A percentile compares a stretch with the other conserved stretches of the same genome.
Conservation (phyloP, 2,797 vertebrate species). For the Parauchenoglanis punctatus region DNA sequence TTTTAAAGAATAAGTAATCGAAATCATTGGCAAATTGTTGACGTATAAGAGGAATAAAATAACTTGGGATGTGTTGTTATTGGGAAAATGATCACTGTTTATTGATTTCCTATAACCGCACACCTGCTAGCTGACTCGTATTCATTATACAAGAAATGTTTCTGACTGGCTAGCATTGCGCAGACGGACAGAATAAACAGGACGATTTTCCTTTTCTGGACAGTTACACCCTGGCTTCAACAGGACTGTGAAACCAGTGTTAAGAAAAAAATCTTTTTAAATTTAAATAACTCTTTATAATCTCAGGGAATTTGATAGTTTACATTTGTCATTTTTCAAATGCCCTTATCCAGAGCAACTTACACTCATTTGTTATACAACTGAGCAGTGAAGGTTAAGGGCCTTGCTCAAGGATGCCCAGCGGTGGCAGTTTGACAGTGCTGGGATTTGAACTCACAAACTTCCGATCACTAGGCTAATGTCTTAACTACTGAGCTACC, state of each 20-base stretch:
- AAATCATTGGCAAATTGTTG: not conserved
- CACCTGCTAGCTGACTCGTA: not conserved
- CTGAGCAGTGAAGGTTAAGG: too few relatives aligned
- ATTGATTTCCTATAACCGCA: not conserved
- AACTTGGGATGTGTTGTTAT: not conserved
- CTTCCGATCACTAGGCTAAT: too few relatives aligned
- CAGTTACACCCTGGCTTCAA: not conserved
- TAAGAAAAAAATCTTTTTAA: not conserved
- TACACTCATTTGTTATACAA: too few relatives aligned
- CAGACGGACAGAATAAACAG: not conserved
- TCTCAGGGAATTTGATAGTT: not conserved
- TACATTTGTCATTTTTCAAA: too few relatives aligned
- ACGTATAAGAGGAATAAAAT: not conserved
- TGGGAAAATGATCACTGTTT: not conserved
- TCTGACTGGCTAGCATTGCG: too few relatives aligned
- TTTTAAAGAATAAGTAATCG: too few relatives aligned
- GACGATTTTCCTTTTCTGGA: not conserved
- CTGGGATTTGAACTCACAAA: too few relatives aligned
- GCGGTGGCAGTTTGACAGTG: too few relatives aligned
- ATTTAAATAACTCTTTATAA: not conserved
- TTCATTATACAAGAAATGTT: not conserved
- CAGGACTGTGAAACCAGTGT: not conserved
- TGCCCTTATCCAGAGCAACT: too few relatives aligned
- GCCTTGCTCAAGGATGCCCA: too few relatives aligned
- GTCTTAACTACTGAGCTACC: too few relatives aligned